Base-by-base conservation (phyloP, 2,797 vertebrate species). In the Galagoides demidoff region DNA sequence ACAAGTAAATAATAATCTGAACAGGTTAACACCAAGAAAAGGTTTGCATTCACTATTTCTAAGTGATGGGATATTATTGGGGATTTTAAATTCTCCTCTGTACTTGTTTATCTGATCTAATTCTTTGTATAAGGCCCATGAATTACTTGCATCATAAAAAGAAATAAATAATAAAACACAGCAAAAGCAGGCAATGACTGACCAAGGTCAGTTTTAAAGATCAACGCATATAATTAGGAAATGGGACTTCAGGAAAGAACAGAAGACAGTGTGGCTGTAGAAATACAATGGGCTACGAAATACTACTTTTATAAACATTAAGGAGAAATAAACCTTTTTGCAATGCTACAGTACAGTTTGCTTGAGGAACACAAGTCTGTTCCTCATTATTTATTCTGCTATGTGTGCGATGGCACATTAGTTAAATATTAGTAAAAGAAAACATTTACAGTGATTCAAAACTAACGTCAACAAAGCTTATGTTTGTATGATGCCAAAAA, bases 11-110 rank as follows among this genome's bases (percentile, higher is more conserved):
- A 88, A 57, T n/a, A n/a, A 57, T 91, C 81, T 95, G 45, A 95
- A 81, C 57, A 96, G 71, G 93, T 74, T 85, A 97, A 93, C 27
- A 95, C n/a, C 91, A 92, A 89, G 89, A 74, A 95, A 95, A 95
- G 34, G 31, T 74, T 89, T 70, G 19, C 20, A 91, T 92, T 90
- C 91, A 66, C 96, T 90, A 92, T 90, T 96, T 92, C 59, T 92
- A 8, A 39, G 49, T 66, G 57, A 96, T 79, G 23, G 63, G 39
- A 89, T 52, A 7, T 94, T 95, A 95, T 61, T 94, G 85, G 29
- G 92, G 45, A 87, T 96, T 95, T 87, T 68, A 95, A 96, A 96
- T 91, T 91, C 45, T 95, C 90, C 90, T 90, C 70, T 85, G 20
- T 12, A 85, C 92, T 88, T 96, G 76, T 71, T 90, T 92, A 90